These are phyloP conservation scores for Pseudorectes ferrugineus DNA, from an alignment of 2,113 vertebrate species.

Conservation along the genomic window DNA sequence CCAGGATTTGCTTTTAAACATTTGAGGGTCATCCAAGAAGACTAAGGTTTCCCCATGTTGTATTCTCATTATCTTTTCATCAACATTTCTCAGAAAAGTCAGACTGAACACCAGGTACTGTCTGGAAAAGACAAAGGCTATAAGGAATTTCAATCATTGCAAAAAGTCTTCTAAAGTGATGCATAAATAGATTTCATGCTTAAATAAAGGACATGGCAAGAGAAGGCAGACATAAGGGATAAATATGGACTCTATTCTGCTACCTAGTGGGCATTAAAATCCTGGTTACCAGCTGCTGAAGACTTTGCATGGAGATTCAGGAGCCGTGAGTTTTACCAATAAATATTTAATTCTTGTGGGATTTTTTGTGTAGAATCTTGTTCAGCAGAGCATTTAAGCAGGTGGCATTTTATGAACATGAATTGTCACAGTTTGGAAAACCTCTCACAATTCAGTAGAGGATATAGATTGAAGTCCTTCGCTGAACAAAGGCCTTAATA, in stretches of 20 bases:
- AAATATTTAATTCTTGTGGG: neutral
- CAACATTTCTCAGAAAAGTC: neutral
- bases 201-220: neutral
- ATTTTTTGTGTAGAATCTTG: neutral
- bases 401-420: neutral
- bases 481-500: neutral
- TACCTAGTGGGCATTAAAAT: neutral
- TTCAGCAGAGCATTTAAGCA: neutral
- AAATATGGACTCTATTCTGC: neutral
- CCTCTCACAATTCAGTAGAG: neutral
- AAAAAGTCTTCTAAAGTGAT: neutral
- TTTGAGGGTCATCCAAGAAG: neutral
- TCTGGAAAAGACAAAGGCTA: neutral
- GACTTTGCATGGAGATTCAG: neutral
- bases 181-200: neutral
- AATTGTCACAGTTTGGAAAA: neutral
- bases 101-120: neutral
- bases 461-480: neutral
- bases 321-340: neutral
- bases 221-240: neutral
- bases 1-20: neutral
- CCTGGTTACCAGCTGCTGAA: neutral
- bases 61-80: neutral
- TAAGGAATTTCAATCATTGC: neutral
- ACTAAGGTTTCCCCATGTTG: neutral